Evolutionary conservation across 92 coral and sea anemone species (phyloP).

Genomic region (Metridium senile): DNA sequence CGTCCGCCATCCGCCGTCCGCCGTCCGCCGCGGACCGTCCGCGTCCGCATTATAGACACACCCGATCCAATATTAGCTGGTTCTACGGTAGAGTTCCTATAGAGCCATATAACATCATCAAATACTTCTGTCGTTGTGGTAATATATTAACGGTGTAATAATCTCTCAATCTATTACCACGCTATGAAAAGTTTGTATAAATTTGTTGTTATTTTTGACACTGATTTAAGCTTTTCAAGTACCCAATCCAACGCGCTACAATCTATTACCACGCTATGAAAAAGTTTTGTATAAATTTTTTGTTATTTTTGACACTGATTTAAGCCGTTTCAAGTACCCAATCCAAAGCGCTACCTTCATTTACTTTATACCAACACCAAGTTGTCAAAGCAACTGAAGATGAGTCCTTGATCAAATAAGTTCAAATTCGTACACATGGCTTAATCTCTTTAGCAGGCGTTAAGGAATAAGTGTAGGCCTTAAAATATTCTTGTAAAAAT

Average conservation of each 20-base stretch:
- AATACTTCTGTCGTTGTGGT: too few species aligned
- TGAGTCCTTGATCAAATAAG: neutral
- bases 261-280: slow-evolving; percentile 9
- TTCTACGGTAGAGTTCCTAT: too few species aligned
- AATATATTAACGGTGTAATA: too few species aligned
- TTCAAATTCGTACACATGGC: neutral
- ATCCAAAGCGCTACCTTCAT: neutral
- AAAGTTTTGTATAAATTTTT: slow-evolving; percentile 9
- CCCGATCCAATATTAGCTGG: too few species aligned
- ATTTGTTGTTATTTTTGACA: slow-evolving; percentile 18
- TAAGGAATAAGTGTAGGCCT: neutral
- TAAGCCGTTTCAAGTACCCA: neutral
- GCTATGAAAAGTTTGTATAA: slow-evolving; percentile 4
- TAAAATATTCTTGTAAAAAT: neutral
- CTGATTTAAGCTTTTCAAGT: neutral
- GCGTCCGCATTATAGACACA: too few species aligned
- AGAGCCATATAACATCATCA: too few species aligned
- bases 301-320: slow-evolving; percentile 9
- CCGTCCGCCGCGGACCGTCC: too few species aligned
- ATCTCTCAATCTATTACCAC: slow-evolving; percentile 15
- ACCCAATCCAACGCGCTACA: neutral
- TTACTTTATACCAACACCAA: neutral
- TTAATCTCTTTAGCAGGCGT: neutral
- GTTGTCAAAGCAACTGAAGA: neutral
- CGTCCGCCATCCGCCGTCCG: too few species aligned